Percentiles rank a stretch among this genome's conserved stretches.
These are phyloP conservation scores for Agrochola lota DNA, from an alignment of 2,888 invertebrate species.

Conservation along the genomic window DNA sequence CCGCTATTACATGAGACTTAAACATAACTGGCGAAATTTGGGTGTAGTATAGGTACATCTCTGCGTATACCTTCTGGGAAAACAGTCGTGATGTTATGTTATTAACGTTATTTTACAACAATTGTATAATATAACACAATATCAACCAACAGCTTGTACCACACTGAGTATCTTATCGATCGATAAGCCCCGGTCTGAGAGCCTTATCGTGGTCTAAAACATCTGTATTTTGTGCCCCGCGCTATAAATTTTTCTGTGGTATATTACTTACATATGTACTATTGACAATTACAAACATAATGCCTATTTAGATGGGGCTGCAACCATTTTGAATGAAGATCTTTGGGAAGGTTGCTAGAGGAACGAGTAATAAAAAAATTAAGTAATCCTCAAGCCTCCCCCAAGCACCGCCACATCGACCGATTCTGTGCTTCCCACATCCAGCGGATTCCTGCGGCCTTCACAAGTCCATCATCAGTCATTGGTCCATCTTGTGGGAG, in stretches of 20 bases:
- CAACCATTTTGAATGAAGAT: neutral
- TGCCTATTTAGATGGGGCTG: constrained; percentile 6
- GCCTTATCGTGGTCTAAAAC: constrained; percentile 71
- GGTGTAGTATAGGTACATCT: too few relatives aligned
- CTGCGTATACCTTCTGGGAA: too few relatives aligned
- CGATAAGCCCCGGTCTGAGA: constrained; percentile 62
- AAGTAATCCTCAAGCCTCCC: too few relatives aligned
- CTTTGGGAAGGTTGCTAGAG: neutral
- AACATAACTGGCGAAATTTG: too few relatives aligned
- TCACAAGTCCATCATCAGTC: too few relatives aligned
- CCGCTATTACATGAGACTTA: too few relatives aligned
- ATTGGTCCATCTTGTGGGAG: too few relatives aligned
- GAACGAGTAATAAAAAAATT: neutral
- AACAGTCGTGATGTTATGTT: too few relatives aligned
- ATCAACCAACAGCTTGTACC: constrained; percentile 56
- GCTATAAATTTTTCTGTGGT: constrained; percentile 62
- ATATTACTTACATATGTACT: constrained; percentile 12
- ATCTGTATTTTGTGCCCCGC: constrained; percentile 65
- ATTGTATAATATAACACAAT: neutral
- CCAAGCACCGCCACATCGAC: too few relatives aligned
- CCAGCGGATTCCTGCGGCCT: too few relatives aligned
- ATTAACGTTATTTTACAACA: neutral
- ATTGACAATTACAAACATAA: constrained; percentile 35
- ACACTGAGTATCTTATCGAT: constrained; percentile 62
- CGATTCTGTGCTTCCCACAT: too few relatives aligned